phyloP scores from a whole-genome alignment of 1,140 invertebrate species.

The Drosophila lini region DNA sequence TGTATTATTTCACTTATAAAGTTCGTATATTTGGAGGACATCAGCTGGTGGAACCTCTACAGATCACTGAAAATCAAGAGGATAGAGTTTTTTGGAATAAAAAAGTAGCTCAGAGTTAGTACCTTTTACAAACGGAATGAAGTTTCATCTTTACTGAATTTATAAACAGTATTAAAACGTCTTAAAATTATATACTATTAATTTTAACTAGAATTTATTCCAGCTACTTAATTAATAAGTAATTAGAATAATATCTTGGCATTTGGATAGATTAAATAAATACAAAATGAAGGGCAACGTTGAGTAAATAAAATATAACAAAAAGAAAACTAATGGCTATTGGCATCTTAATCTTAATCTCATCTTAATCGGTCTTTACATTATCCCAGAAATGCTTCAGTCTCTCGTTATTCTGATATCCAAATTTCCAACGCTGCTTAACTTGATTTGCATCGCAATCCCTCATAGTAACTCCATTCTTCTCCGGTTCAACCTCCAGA shows the following conservation, averaged over 20 bases:
- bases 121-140: neutral
- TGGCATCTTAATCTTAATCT: no score
- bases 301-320: no score
- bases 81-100: slow-evolving; percentile 1
- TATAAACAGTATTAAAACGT: neutral
- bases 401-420: slow-evolving; percentile 57
- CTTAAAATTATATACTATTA: no score
- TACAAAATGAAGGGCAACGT: no score
- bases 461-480: slow-evolving; percentile 5
- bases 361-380: neutral
- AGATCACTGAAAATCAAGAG: neutral
- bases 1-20: slow-evolving; percentile 53
- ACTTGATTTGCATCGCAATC: slow-evolving; percentile 49
- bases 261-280: neutral
- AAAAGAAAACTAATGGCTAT: neutral
- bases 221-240: no score
- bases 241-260: no score
- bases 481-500: slow-evolving; percentile 45
- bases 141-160: neutral
- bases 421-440: slow-evolving; percentile 70
- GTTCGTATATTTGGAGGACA: slow-evolving; percentile 51
- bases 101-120: neutral
- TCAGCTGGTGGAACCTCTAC: neutral
- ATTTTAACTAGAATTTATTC: no score
- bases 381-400: slow-evolving; percentile 57